Evolutionary conservation across 2,888 invertebrate genomes (phyloP).

Genomic region (Sussaba pulchella): DNA sequence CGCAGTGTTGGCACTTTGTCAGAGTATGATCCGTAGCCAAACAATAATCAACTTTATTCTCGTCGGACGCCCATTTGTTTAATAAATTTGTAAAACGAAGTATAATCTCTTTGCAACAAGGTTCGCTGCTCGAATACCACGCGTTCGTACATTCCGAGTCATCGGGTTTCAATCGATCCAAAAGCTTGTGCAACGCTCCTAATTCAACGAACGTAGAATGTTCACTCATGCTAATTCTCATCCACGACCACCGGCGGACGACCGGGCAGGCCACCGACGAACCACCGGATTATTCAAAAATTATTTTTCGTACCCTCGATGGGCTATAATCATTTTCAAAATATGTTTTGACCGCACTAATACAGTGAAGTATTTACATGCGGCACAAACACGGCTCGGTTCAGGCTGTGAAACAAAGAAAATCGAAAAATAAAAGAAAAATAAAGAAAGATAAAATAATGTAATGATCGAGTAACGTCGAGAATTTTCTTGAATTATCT

Average conservation of each 20-base stretch:
- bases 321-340: no score
- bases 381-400: no score
- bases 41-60: conserved; percentile 61
- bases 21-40: conserved; percentile 67
- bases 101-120: conserved; percentile 64
- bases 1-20: conserved; percentile 73
- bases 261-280: no score
- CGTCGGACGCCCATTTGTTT: conserved; percentile 52
- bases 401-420: no score
- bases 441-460: conserved; percentile 21
- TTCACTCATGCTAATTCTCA: neutral
- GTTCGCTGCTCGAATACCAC: conserved; percentile 50
- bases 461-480: conserved; percentile 64
- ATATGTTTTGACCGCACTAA: no score
- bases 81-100: conserved; percentile 65
- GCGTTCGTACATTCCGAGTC: conserved; percentile 52
- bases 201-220: conserved; percentile 64
- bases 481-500: conserved; percentile 73
- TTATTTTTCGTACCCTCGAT: no score
- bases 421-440: neutral
- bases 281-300: no score
- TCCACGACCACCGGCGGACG: neutral
- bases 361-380: no score
- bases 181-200: conserved; percentile 66
- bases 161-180: conserved; percentile 62